Percentiles rank a stretch among this genome's conserved stretches.
phyloP scores from a whole-genome alignment of 2,113 vertebrate species.

The Eptesicus fuscus region DNA sequence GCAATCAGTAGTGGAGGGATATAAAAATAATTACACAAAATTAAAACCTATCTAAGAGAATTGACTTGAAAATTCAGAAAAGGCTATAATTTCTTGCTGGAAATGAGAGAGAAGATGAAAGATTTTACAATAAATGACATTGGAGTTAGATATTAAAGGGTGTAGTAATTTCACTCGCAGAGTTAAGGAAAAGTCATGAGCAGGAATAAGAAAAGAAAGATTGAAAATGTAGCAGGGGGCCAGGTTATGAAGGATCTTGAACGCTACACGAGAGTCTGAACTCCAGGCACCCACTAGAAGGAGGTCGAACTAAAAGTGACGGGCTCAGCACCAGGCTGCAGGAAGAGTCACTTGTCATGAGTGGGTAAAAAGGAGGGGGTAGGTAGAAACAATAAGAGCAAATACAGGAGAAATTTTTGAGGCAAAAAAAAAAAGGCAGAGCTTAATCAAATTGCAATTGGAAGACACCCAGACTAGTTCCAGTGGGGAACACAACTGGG shows the following conservation, averaged over 20 bases:
- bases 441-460: neutral
- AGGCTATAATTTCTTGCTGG: neutral
- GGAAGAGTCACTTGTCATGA: neutral
- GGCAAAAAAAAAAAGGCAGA: neutral
- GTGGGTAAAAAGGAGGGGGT: neutral
- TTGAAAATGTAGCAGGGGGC: neutral
- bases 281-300: neutral
- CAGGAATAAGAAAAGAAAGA: neutral
- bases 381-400: neutral
- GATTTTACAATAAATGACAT: neutral
- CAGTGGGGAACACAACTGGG: neutral
- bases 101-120: neutral
- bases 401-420: neutral
- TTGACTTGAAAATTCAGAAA: neutral
- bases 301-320: neutral
- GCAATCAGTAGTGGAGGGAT: neutral
- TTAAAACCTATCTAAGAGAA: neutral
- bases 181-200: neutral
- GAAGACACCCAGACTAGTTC: neutral
- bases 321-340: neutral
- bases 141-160: neutral
- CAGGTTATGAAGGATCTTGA: neutral
- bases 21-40: neutral
- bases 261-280: neutral
- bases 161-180: neutral